These are phyloP conservation scores for Onthophagus sagittarius DNA, from an alignment of 2,888 invertebrate genomes.

Conservation along the genomic window DNA sequence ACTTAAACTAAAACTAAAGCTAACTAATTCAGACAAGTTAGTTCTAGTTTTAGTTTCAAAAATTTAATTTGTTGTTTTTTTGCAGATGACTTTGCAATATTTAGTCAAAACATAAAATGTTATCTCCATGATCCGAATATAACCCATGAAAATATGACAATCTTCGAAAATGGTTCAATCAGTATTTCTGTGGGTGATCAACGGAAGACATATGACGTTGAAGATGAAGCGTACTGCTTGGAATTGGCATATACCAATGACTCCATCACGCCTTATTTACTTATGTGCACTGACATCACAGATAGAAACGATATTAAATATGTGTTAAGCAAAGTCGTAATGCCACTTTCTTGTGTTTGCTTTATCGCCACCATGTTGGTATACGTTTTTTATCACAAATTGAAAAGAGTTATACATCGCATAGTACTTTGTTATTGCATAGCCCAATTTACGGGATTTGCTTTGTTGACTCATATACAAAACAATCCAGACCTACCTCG, in stretches of 20 bases:
- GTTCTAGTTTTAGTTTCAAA: too few relatives aligned
- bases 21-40: too few relatives aligned
- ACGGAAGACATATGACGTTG: constrained; percentile 18
- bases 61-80: too few relatives aligned
- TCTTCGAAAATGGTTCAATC: constrained; percentile 27
- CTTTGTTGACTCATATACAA: constrained; percentile 2
- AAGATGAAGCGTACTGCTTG: constrained; percentile 18
- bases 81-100: constrained; percentile 25
- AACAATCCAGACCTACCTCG: not conserved
- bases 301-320: constrained; percentile 16
- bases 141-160: constrained; percentile 20
- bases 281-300: not conserved
- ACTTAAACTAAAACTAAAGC: too few relatives aligned
- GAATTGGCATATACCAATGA: constrained; percentile 3
- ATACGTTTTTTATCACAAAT: constrained; percentile 10
- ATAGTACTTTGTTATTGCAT: constrained; percentile 20
- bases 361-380: constrained; percentile 15
- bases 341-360: constrained; percentile 14
- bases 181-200: constrained; percentile 16
- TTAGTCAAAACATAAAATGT: constrained; percentile 18
- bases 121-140: constrained; percentile 20
- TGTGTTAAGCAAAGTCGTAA: not conserved
- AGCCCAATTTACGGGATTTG: constrained; percentile 6
- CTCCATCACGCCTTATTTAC: not conserved
- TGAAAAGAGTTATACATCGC: constrained; percentile 15